Percentiles rank a stretch among this genome's conserved stretches.
Evolutionary conservation across 2,888 invertebrate species (phyloP).

Genomic region (Volucella inanis): DNA sequence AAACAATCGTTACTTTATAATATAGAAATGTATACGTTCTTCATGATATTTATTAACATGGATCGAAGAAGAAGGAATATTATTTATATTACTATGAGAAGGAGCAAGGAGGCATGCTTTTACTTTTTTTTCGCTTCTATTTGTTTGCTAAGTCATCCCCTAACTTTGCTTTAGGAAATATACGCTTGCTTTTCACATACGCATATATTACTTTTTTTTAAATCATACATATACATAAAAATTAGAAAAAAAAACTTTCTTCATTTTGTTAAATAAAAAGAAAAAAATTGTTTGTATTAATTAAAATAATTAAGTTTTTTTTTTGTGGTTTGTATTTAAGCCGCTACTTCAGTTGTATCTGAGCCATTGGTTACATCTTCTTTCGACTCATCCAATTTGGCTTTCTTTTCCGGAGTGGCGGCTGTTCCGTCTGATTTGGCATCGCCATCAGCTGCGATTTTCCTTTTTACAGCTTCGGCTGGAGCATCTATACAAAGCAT

Average conservation of each 20-base stretch:
- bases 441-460: slow-evolving; percentile 79
- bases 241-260: slow-evolving; percentile 65
- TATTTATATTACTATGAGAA: slow-evolving; percentile 53
- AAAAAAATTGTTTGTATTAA: slow-evolving; percentile 61
- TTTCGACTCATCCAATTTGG: slow-evolving; percentile 83
- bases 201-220: slow-evolving; percentile 55
- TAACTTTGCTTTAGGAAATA: slow-evolving; percentile 61
- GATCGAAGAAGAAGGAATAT: slow-evolving; percentile 53
- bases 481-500: slow-evolving; percentile 77
- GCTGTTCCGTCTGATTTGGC: slow-evolving; percentile 81
- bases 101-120: slow-evolving; percentile 27
- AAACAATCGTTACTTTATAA: slow-evolving; percentile 59
- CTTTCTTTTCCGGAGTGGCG: slow-evolving; percentile 83
- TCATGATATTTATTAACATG: slow-evolving; percentile 43
- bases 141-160: slow-evolving; percentile 18
- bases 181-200: slow-evolving; percentile 64
- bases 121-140: slow-evolving; percentile 32
- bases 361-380: slow-evolving; percentile 83
- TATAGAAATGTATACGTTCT: slow-evolving; percentile 61
- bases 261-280: slow-evolving; percentile 66
- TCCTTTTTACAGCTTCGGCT: slow-evolving; percentile 83
- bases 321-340: slow-evolving; percentile 79
- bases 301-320: slow-evolving; percentile 75
- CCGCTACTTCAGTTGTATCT: slow-evolving; percentile 83
- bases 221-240: slow-evolving; percentile 68